Evolutionary conservation across 2,888 invertebrate genomes (phyloP), one percentile per base, ranked within the genome.

Genomic region (Xestoiulus laeticollis): DNA sequence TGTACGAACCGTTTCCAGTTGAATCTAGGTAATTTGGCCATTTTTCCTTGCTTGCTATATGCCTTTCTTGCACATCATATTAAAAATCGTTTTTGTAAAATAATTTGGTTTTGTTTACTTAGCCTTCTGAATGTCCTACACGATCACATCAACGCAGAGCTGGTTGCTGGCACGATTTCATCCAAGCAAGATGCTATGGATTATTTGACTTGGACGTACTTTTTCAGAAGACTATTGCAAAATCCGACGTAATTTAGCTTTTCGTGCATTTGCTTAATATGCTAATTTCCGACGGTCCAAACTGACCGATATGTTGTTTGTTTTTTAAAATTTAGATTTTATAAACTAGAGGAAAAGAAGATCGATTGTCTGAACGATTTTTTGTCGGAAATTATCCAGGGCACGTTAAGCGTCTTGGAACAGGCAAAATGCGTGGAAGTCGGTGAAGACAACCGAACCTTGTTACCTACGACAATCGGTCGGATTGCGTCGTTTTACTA

Each of bases 1-100:
- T 99, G 0, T 99, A 99, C 92, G 99, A 99, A 92, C 99, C 99
- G 0, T 99, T 99, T 93, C 99, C 99, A 0, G 99, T 99, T 0
- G 99, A 99, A 92, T 99, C 99, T 0, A 93, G 92, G 93, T 92
- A 88, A 88, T 85, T 88, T 22, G 12, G 10, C 3, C 38, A 6
- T 38, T 38, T 6, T 38, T 38, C 38, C n/a, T n/a, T n/a, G n/a
- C n/a, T n/a, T n/a, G n/a, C n/a, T n/a, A n/a, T n/a, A n/a, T n/a
- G n/a, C n/a, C n/a, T n/a, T n/a, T 38, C 38, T 3, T 38, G 38
- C 48, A 48, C 4, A 48, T 30, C 33, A 6, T 87, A 4, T n/a
- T 85, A 68, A 38, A 32, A 87, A 19, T 87, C 22, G 87, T 48
- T 30, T 53, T 33, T 85, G 87, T 88, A 30, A 26, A 0, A 86